phyloP scores from a whole-genome alignment of 2,113 vertebrate species.

The Tretioscincus oriximinensis region DNA sequence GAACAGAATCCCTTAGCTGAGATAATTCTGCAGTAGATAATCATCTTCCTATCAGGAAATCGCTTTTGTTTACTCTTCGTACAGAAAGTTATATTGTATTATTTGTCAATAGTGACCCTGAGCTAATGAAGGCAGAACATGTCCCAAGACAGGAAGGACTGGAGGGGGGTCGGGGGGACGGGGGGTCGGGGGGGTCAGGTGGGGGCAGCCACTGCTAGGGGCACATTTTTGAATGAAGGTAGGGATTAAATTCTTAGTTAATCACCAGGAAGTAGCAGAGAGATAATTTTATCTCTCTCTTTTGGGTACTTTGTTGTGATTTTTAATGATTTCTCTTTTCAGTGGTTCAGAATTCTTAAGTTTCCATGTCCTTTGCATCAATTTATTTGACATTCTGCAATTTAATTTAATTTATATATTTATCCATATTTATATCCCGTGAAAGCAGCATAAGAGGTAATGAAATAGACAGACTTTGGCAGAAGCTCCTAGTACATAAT shows the following conservation, averaged over 20 bases:
- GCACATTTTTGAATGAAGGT: not conserved
- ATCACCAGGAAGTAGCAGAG: not conserved
- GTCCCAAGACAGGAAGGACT: not conserved
- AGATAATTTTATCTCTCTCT: conserved; percentile 17
- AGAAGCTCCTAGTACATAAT: no score
- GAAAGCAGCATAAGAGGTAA: no score
- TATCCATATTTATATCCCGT: no score
- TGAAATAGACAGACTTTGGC: no score
- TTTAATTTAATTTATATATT: not conserved
- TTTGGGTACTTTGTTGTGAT: conserved; percentile 16
- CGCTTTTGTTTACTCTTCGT: not conserved
- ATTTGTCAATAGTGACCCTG: not conserved
- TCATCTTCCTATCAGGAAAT: not conserved
- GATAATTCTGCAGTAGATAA: not conserved
- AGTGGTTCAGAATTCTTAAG: conserved; percentile 17
- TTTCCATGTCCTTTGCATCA: not conserved
- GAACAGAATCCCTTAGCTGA: not conserved
- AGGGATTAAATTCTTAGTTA: conserved; percentile 26
- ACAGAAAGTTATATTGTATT: not conserved
- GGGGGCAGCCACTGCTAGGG: not conserved
- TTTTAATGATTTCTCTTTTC: conserved; percentile 28
- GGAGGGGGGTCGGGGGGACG: no score
- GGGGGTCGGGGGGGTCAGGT: no score
- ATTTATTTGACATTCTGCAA: conserved; percentile 7
- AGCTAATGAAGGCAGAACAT: not conserved